These are phyloP conservation scores for Himalopsyche tibetana DNA, from an alignment of 2,888 invertebrate species.

Conservation along the genomic window DNA sequence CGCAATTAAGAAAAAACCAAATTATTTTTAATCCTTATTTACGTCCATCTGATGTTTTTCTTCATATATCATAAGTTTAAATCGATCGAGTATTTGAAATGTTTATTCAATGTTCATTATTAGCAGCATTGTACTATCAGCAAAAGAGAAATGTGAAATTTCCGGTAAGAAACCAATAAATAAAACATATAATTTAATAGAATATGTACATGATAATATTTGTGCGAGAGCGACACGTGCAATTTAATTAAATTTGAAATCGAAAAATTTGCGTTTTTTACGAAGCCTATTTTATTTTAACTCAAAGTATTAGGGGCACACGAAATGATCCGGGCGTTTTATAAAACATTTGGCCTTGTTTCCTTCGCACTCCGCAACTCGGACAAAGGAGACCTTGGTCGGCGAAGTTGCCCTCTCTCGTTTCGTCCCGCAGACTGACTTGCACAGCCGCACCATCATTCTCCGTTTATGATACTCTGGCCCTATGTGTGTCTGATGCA, in stretches of 20 bases:
- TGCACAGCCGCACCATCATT: background rate
- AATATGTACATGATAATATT: too few species aligned
- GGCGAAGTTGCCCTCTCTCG: background rate
- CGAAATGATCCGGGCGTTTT: slow-evolving; percentile 16
- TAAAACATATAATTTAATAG: too few species aligned
- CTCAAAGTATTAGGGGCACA: background rate
- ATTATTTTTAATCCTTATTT: too few species aligned
- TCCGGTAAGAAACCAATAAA: too few species aligned
- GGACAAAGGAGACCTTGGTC: slow-evolving; percentile 34
- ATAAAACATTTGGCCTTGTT: slow-evolving; percentile 31
- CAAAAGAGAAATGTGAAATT: too few species aligned
- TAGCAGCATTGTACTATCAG: too few species aligned
- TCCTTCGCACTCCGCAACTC: slow-evolving; percentile 6
- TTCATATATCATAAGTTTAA: too few species aligned
- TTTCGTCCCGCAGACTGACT: slow-evolving; percentile 16
- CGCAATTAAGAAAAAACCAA: too few species aligned
- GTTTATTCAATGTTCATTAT: too few species aligned
- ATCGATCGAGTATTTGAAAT: too few species aligned
- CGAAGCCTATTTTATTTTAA: background rate
- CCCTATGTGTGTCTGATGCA: slow-evolving; percentile 10
- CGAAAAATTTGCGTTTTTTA: background rate
- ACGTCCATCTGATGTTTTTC: too few species aligned
- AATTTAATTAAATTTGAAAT: background rate
- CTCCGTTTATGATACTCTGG: background rate
- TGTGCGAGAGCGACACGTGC: too few species aligned